Evolutionary conservation across 2,113 vertebrate species (phyloP), one percentile per base, ranked within the genome.

Genomic region (Dissostichus mawsoni): DNA sequence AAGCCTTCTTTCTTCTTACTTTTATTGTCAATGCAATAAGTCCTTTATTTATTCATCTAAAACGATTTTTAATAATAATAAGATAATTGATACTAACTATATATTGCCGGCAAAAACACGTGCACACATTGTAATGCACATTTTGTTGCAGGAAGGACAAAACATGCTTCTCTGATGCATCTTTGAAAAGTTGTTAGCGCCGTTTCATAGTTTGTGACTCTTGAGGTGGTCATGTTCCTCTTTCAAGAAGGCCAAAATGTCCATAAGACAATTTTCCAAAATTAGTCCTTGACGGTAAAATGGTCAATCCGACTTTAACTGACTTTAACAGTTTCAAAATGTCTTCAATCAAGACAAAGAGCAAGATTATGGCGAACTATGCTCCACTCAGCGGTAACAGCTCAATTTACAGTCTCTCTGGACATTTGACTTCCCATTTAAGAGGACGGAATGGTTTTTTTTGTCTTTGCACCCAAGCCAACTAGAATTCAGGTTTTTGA

Each of bases 161-260:
- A 75, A 72, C 61, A 75, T 0, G 25, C 14, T n/a, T 13, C 10
- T 0, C 16, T 62, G 56, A 18, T 55, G 18, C 82, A 87, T 87
- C 2, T 58, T 50, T 58, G 75, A 80, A 51, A n/a, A 48, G 48
- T 4, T 5, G 13, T 85, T 69, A 82, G 45, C 12, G 55, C 11
- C 3, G 41, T 18, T 23, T 23, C 20, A 13, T 11, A 17, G 9
- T 25, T 62, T 10, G 33, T 23, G 18, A 36, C 33, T 61, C 14
- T 58, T 41, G 36, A 41, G 6, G 36, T 7, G 36, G 36, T 41
- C 36, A 5, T 41, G 36, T 41, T 41, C 36, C 36, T 36, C 13
- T 50, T 11, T 13, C 25, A 69, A 50, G 41, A 68, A 33, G 10
- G 2, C 4, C 11, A n/a, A 76, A 9, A 51, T 33, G 18, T 25